These are phyloP conservation scores for Cetonia aurata DNA, from an alignment of 2,888 invertebrate species.

Conservation along the genomic window DNA sequence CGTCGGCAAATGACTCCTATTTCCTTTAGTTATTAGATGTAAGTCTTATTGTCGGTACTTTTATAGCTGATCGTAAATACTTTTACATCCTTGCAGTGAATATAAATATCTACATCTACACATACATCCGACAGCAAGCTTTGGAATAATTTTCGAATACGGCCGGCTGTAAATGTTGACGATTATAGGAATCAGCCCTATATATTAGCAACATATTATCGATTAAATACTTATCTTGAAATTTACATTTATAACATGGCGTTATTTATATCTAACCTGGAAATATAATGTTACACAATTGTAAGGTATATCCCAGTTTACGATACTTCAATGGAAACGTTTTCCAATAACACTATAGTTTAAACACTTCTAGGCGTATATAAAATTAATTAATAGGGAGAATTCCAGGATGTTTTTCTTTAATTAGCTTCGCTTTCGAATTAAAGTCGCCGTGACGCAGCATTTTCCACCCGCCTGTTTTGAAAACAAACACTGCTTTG, in stretches of 20 bases:
- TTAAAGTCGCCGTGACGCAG: conserved; percentile 13
- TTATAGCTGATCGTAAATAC: conserved; percentile 30
- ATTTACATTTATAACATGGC: no score
- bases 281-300: no score
- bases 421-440: conserved; percentile 25
- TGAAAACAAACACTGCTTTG: conserved; percentile 39
- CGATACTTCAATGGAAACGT: no score
- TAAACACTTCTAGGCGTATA: background rate
- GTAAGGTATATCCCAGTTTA: no score
- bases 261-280: no score
- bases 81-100: conserved; percentile 28
- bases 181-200: no score
- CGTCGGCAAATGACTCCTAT: conserved; percentile 27
- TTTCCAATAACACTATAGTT: no score
- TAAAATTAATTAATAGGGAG: conserved; percentile 12
- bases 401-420: conserved; percentile 33
- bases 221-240: no score
- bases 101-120: conserved; percentile 12
- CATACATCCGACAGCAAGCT: background rate
- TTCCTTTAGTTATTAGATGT: conserved; percentile 38
- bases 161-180: background rate
- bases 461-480: conserved; percentile 22
- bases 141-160: conserved; percentile 31
- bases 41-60: conserved; percentile 34
- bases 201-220: no score